A percentile compares a stretch with the other conserved stretches of the same genome.
Conservation (phyloP, 1,140 invertebrate genomes). For the Magallana gigas region DNA sequence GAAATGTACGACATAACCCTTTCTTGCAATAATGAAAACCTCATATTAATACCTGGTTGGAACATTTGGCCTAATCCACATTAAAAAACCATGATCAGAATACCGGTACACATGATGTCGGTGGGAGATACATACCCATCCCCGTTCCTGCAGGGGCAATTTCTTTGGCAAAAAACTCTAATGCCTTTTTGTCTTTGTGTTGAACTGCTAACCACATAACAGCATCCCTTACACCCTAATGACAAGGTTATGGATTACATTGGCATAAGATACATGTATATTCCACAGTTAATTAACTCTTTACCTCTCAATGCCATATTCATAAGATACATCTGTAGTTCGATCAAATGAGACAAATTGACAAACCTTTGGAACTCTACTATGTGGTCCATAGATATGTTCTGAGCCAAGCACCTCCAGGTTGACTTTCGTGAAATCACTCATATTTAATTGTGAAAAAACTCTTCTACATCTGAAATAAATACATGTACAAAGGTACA, state of each 20-base stretch:
- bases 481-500: no score
- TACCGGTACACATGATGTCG: no score
- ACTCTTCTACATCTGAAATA: conserved; percentile 73
- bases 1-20: no score
- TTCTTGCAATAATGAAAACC: no score
- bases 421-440: conserved; percentile 78
- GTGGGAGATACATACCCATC: conserved; percentile 76
- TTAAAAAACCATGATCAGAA: no score
- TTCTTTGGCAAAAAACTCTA: conserved; percentile 81
- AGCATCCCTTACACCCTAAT: conserved; percentile 66
- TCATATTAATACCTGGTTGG: no score
- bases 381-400: conserved; percentile 79
- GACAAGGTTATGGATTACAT: not conserved
- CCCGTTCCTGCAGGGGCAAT: conserved; percentile 82
- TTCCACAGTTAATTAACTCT: no score
- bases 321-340: no score
- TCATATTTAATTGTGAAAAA: conserved; percentile 77
- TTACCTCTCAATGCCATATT: no score
- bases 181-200: conserved; percentile 80
- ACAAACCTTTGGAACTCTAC: conserved; percentile 66
- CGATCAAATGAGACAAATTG: not conserved
- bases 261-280: no score
- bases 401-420: conserved; percentile 81
- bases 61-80: no score
- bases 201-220: conserved; percentile 81